A percentile compares a stretch with the other conserved stretches of the same genome.
These are phyloP conservation scores for Nasonia giraulti DNA, from an alignment of 1,140 invertebrate genomes.

Conservation along the genomic window DNA sequence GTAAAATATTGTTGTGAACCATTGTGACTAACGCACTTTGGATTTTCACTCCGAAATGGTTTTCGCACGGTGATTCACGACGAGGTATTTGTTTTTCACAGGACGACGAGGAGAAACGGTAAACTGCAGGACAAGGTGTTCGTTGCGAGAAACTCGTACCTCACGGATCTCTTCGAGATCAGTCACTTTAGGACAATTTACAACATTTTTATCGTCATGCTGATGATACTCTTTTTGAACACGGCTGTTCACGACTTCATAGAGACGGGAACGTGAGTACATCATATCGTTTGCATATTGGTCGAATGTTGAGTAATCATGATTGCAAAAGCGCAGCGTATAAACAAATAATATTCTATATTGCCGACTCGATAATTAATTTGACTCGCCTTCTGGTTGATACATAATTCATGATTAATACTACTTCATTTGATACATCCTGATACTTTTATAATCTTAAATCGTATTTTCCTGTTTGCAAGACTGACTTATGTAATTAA, in stretches of 20 bases:
- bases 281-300: background rate
- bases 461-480: background rate
- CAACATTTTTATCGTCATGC: conserved; percentile 87
- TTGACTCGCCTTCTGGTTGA: no score
- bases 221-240: conserved; percentile 84
- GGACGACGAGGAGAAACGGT: conserved; percentile 35
- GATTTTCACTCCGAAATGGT: background rate
- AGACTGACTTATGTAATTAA: background rate
- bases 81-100: no score
- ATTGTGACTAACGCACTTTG: background rate
- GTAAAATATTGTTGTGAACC: background rate
- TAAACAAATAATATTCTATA: no score
- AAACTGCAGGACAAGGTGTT: conserved; percentile 80
- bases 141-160: conserved; percentile 80
- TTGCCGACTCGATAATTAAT: no score
- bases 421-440: no score
- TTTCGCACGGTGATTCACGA: no score
- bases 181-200: conserved; percentile 88
- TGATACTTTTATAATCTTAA: conserved; percentile 7
- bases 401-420: background rate
- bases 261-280: conserved; percentile 83
- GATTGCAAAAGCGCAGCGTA: no score
- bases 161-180: conserved; percentile 87
- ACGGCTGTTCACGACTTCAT: conserved; percentile 83
- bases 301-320: no score